Conservation (phyloP, 30 jellyfish, hydroid and myxozoan genomes). For the Calvadosia cruxmelitensis region DNA sequence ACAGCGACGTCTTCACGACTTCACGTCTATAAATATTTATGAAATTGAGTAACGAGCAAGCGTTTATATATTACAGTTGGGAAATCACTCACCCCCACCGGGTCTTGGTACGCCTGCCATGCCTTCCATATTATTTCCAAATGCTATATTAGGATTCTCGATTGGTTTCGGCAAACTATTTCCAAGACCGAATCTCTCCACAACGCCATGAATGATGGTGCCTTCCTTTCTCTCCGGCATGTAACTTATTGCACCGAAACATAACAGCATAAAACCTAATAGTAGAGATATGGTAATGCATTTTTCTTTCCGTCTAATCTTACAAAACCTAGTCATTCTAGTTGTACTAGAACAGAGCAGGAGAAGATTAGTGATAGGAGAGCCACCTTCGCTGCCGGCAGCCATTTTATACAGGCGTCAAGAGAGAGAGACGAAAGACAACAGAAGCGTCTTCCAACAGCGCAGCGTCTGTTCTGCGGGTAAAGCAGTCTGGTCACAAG, state of each 20-base stretch:
- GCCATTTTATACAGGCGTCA: too few relatives aligned
- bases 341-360: background rate
- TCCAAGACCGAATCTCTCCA: slow-evolving; percentile 13
- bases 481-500: too few relatives aligned
- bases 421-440: too few relatives aligned
- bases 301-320: slow-evolving; percentile 69
- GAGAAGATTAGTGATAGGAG: background rate
- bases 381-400: background rate
- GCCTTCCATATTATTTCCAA: too few relatives aligned
- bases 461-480: too few relatives aligned
- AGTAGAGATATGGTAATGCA: slow-evolving; percentile 39
- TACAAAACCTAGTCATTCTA: background rate
- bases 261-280: slow-evolving; percentile 39
- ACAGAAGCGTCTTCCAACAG: too few relatives aligned
- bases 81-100: too few relatives aligned
- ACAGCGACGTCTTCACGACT: too few relatives aligned
- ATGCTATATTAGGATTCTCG: slow-evolving; percentile 15
- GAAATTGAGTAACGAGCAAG: too few relatives aligned
- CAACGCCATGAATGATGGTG: slow-evolving; percentile 24
- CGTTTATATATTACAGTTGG: too few relatives aligned
- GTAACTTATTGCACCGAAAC: slow-evolving; percentile 64
- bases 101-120: too few relatives aligned
- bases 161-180: slow-evolving; percentile 16
- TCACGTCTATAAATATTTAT: too few relatives aligned
- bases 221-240: slow-evolving; percentile 64